Evolutionary conservation across 2,797 vertebrate genomes (phyloP).

Genomic region (Siniperca undulata): DNA sequence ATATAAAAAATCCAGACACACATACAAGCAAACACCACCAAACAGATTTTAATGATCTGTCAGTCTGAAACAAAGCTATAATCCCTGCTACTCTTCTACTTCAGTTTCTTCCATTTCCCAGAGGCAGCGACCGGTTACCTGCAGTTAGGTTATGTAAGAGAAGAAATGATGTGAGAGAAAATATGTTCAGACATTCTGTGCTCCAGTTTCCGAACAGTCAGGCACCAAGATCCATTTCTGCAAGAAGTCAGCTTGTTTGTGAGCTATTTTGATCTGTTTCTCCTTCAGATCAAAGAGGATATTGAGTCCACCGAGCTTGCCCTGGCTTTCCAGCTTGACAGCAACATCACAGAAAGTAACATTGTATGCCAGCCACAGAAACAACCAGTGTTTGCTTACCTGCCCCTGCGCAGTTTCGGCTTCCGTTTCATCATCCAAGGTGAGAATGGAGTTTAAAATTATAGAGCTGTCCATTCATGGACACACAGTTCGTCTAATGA

Average conservation of each 20-base stretch:
- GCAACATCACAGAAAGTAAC: conserved; percentile 43
- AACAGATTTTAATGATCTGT: conserved; percentile 37
- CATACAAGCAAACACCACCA: conserved; percentile 7
- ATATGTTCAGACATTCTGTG: conserved; percentile 7
- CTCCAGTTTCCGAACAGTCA: conserved; percentile 22
- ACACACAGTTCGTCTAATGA: too few relatives aligned
- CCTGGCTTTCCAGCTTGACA: conserved; percentile 85
- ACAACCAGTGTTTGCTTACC: conserved; percentile 87
- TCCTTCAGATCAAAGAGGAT: conserved; percentile 83
- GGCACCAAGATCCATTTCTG: neutral
- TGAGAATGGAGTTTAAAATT: conserved; percentile 13
- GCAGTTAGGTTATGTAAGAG: conserved; percentile 45
- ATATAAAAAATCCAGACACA: conserved; percentile 13
- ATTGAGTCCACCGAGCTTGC: conserved; percentile 87
- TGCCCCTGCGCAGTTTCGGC: conserved; percentile 88
- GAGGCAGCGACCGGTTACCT: conserved; percentile 30
- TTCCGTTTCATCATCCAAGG: conserved; percentile 90
- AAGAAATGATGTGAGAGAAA: conserved; percentile 17
- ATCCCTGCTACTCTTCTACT: conserved; percentile 3
- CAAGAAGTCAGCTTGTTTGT: neutral
- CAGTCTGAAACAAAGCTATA: conserved; percentile 8
- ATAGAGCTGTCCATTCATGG: neutral
- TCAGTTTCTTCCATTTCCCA: conserved; percentile 24
- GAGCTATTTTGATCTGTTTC: conserved; percentile 27
- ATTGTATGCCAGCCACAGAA: conserved; percentile 79